Evolutionary conservation across 1,140 invertebrate genomes (phyloP).

Genomic region (Zaprionus kolodkinae): DNA sequence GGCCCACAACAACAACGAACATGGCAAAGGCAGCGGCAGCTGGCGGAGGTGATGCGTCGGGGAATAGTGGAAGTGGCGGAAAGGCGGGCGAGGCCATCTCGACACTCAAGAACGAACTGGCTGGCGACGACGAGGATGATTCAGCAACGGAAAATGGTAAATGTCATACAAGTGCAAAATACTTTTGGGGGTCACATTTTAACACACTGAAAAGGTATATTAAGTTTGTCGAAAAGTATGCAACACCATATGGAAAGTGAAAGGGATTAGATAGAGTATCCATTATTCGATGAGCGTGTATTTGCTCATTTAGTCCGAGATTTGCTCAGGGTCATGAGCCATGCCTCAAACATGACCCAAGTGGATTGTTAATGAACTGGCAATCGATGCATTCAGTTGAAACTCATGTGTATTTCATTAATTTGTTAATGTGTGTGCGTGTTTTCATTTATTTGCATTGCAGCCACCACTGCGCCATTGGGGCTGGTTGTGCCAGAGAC

Average conservation of each 20-base stretch:
- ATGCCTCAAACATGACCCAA: slow-evolving; percentile 7
- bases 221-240: background rate
- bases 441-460: slow-evolving; percentile 19
- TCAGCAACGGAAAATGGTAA: slow-evolving; percentile 80
- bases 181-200: slow-evolving; percentile 26
- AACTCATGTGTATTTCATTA: slow-evolving; percentile 25
- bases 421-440: background rate
- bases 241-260: background rate
- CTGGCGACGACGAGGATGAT: slow-evolving; percentile 78
- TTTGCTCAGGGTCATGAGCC: slow-evolving; percentile 28
- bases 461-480: slow-evolving; percentile 78
- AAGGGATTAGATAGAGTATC: no score
- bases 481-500: slow-evolving; percentile 89
- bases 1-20: slow-evolving; percentile 72
- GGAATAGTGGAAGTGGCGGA: slow-evolving; percentile 22
- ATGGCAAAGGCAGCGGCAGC: slow-evolving; percentile 40
- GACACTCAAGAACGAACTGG: slow-evolving; percentile 48
- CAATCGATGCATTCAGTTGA: slow-evolving; percentile 33
- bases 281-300: background rate
- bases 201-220: slow-evolving; percentile 7
- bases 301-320: background rate
- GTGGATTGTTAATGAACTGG: slow-evolving; percentile 26
- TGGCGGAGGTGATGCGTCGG: slow-evolving; percentile 21
- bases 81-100: slow-evolving; percentile 33
- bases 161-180: slow-evolving; percentile 43